Evolutionary conservation across 2,113 vertebrate species (phyloP), one percentile per base, ranked within the genome.

Genomic region (Rhinopomastus cyanomelas): DNA sequence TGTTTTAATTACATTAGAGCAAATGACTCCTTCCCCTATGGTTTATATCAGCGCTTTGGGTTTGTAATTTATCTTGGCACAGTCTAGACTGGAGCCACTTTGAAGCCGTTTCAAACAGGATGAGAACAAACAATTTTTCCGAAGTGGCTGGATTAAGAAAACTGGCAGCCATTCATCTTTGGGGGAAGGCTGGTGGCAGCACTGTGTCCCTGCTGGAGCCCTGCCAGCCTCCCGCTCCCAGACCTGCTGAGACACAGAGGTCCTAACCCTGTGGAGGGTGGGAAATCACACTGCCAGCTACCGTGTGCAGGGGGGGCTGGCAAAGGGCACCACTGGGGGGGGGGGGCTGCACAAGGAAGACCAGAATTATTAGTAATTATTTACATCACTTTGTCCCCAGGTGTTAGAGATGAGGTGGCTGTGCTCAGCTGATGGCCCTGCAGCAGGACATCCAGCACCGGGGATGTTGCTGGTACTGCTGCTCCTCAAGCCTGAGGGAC

Each of bases 1-100:
- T 97, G 95, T 95, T 96, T 96, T 98, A 98, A 98, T 98, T 98
- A 97, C 97, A 98, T 98, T 98, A 98, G 96, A 98, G 98, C 96
- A 97, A 98, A 98, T 96, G 97, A 97, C 97, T 98, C 91, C 94
- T 92, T 96, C 93, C 97, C 97, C 97, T 97, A 96, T 96, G 97
- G 88, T 96, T 97, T 97, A 94, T 96, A 96, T 98, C 98, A 98
- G 97, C 59, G 95, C 96, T 94, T 79, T 95, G 94, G 92, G 96
- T 97, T 96, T 75, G 96, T 98, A 98, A 98, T 98, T 97, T 91
- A 86, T 97, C 95, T 92, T 98, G 98, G 98, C 98, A 97, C 95
- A 97, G 97, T 97, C 97, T 98, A 98, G 98, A 98, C 97, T 94
- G 94, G 96, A 96, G 94, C 92, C 77, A 97, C 98, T 98, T 98